Evolutionary conservation across 2,113 vertebrate genomes (phyloP), one percentile per base, ranked within the genome.

Genomic region (Grammomys surdaster): DNA sequence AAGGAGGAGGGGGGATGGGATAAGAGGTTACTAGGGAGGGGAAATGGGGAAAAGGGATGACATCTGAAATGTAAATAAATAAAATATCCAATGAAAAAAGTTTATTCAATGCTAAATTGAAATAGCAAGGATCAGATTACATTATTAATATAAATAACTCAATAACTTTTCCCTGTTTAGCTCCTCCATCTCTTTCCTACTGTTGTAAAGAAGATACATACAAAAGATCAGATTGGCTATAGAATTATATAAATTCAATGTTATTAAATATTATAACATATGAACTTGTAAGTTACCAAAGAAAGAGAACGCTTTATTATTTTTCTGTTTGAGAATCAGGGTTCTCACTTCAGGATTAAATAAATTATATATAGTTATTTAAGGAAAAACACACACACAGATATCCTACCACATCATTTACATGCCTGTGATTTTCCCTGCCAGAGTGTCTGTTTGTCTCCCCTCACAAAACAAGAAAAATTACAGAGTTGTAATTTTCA

Each of bases 31-130:
- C 48, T 51, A 51, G 48, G 48, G 48, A 51, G 48, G 48, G 48
- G 48, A 51, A 51, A 51, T 51, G 48, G 48, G 48, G 48, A 51
- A 51, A 51, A 8, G 48, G 48, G 48, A 51, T 51, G 48, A 51
- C 48, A 51, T 51, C 48, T 51, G 7, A 51, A 51, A 51, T 51
- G 48, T 51, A 51, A 51, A 51, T 51, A 51, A 51, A 51, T 51
- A 51, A 51, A 51, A 51, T 51, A 51, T 7, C 48, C 5, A 51
- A 51, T 51, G 48, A 7, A 51, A 51, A 51, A 7, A 51, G 9
- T 73, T 73, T n/a, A 73, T 73, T 51, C 19, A 93, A 69, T 36
- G 20, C 7, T 78, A 93, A 91, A 67, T 11, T 89, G 26, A 95
- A 92, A 87, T 63, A 65, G 24, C 24, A 28, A 40, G 4, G 20